phyloP scores from a whole-genome alignment of 2,113 vertebrate species.

The Balaenoptera acutorostrata region DNA sequence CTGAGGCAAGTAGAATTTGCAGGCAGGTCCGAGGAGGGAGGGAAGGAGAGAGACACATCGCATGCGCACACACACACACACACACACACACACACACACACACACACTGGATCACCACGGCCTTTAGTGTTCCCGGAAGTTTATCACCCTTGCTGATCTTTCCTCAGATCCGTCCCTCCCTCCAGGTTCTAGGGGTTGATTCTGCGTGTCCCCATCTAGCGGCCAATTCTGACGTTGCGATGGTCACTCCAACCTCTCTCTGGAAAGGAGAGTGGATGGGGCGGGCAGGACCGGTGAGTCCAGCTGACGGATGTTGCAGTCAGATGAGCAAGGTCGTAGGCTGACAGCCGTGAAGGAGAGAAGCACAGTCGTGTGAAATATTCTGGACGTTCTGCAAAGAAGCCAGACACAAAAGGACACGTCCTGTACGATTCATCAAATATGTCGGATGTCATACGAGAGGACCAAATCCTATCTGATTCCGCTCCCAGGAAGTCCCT shows the following conservation, averaged over 20 bases:
- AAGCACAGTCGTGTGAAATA: rapidly evolving
- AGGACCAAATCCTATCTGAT: not conserved
- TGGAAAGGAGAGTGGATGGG: not conserved
- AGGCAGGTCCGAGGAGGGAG: not conserved
- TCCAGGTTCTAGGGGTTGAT: not conserved
- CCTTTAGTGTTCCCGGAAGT: not conserved
- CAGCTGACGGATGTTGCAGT: not conserved
- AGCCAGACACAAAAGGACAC: not conserved
- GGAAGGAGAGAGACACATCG: not conserved
- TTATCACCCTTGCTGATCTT: rapidly evolving
- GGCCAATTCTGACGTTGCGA: rapidly evolving
- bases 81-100: rapidly evolving
- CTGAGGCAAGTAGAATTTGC: not conserved
- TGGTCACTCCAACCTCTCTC: not conserved
- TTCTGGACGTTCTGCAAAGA: not conserved
- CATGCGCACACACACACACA: rapidly evolving
- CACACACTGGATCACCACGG: not conserved
- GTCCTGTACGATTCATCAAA: rapidly evolving
- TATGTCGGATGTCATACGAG: too few relatives aligned
- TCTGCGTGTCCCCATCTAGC: not conserved
- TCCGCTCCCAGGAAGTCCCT: not conserved
- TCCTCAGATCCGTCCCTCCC: not conserved
- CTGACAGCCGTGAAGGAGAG: not conserved
- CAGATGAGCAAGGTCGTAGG: not conserved
- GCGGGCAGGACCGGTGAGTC: rapidly evolving